phyloP scores from a whole-genome alignment of 2,113 vertebrate species.

The Tyto alba region DNA sequence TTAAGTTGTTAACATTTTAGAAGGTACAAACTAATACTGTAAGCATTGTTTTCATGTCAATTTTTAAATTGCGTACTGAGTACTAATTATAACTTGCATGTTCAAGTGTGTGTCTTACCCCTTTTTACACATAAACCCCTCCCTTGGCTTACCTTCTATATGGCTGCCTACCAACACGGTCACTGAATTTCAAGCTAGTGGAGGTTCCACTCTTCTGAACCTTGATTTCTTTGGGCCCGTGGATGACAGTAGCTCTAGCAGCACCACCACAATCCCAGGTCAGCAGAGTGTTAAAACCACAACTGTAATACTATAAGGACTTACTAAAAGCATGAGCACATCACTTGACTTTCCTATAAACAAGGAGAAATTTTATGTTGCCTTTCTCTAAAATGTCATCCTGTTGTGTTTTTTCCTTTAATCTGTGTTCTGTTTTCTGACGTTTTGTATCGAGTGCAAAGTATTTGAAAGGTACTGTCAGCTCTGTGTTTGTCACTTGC shows the following conservation, averaged over 20 bases:
- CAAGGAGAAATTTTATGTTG: conserved; percentile 65
- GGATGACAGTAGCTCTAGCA: conserved; percentile 95
- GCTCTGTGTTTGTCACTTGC: conserved; percentile 22
- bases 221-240: conserved; percentile 99
- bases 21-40: conserved; percentile 77
- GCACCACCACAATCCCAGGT: conserved; percentile 96
- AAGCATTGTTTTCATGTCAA: conserved; percentile 77
- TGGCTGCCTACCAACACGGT: conserved; percentile 82
- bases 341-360: conserved; percentile 84
- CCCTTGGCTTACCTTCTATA: conserved; percentile 82
- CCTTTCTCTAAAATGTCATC: conserved; percentile 50
- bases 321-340: conserved; percentile 79
- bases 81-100: conserved; percentile 86
- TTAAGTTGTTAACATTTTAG: conserved; percentile 77
- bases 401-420: conserved; percentile 41
- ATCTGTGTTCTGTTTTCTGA: conserved; percentile 53
- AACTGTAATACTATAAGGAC: conserved; percentile 53
- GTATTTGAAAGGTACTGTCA: conserved; percentile 44
- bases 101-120: conserved; percentile 88
- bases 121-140: conserved; percentile 82
- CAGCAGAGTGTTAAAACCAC: conserved; percentile 82
- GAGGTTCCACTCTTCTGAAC: conserved; percentile 98
- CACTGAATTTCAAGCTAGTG: conserved; percentile 90
- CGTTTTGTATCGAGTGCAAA: conserved; percentile 27
- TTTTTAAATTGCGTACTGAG: conserved; percentile 75